phyloP scores from a whole-genome alignment of 92 coral and sea anemone species.

The Porites evermanni region DNA sequence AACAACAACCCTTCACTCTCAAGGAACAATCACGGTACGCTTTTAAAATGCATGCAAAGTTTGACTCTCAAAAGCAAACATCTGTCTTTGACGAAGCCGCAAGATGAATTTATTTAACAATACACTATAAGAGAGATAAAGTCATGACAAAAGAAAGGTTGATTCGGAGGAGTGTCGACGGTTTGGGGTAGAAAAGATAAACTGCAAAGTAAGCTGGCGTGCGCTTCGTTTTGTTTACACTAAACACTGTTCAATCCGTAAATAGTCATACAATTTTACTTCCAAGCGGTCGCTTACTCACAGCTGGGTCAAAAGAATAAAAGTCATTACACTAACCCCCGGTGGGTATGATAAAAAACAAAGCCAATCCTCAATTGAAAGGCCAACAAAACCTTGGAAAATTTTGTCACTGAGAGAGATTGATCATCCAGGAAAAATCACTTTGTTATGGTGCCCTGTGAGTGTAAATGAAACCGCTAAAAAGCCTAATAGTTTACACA shows the following conservation, averaged over 20 bases:
- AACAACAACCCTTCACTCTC: too few relatives aligned
- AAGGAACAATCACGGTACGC: background rate
- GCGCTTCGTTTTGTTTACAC: constrained; percentile 20
- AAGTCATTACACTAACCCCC: constrained; percentile 39
- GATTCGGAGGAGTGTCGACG: background rate
- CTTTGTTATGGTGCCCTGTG: background rate
- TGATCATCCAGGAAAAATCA: background rate
- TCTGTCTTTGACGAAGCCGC: constrained; percentile 29
- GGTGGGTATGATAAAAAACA: constrained; percentile 27
- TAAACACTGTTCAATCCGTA: constrained; percentile 26
- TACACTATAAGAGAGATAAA: constrained; percentile 17
- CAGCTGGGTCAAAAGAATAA: constrained; percentile 41
- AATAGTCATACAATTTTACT: constrained; percentile 42
- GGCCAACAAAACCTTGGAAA: background rate
- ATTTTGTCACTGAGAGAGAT: constrained; percentile 6
- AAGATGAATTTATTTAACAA: constrained; percentile 45
- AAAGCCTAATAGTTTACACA: constrained; percentile 20
- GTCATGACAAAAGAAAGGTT: constrained; percentile 4
- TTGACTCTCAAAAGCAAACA: constrained; percentile 9
- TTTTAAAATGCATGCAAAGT: constrained; percentile 18
- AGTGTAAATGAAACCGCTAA: constrained; percentile 3
- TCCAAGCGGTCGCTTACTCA: constrained; percentile 22
- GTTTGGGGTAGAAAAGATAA: constrained; percentile 18
- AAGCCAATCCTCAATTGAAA: background rate
- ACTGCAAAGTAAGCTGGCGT: constrained; percentile 1